Base-by-base conservation (phyloP, 2,113 vertebrate species). In the Plotosus lineatus region DNA sequence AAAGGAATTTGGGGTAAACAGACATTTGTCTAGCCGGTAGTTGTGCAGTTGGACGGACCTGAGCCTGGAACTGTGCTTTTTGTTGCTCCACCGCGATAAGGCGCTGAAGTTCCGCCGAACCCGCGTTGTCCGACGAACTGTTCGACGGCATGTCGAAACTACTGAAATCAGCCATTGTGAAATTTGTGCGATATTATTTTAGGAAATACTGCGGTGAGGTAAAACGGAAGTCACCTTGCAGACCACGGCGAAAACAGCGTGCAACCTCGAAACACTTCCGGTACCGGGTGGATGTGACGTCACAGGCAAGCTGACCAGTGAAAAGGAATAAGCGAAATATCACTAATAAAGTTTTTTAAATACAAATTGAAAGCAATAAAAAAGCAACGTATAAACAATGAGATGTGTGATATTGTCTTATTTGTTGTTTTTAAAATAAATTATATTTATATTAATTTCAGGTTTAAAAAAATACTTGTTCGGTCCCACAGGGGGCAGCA, bases 31-130 rank as follows among this genome's bases (percentile, higher is more conserved):
- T 42, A 3, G 4, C 0, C 1, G 4, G 2, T 12, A 12, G 15
- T 3, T 33, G 26, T 72, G 44, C 28, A 72, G 8, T 33, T 28
- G 4, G n/a, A 19, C 23, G 5, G 28, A 96, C 95, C 95, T 96
- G 95, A 0, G 94, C 95, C 50, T 96, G 95, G 82, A 97, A 95
- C 87, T 96, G 94, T 6, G 95, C 96, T 60, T 96, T 95, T 88
- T 96, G 95, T 44, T 97, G 94, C 83, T 96, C 95, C 0, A 93
- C 81, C 0, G 94, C 95, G 61, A 97, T 93, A 89, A 97, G 81
- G 2, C 94, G 90, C 90, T 95, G 95, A 26, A 97, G 89, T 81
- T 96, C 95, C 0, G 92, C 83, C 9, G 94, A 86, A 0, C 93
- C 93, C 0, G 92, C 92, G 7, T 92, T 91, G 0, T 91, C 92